Percentiles rank a stretch among this genome's conserved stretches.
Evolutionary conservation across 2,888 invertebrate genomes (phyloP).

Genomic region (Pseudoips prasinana): DNA sequence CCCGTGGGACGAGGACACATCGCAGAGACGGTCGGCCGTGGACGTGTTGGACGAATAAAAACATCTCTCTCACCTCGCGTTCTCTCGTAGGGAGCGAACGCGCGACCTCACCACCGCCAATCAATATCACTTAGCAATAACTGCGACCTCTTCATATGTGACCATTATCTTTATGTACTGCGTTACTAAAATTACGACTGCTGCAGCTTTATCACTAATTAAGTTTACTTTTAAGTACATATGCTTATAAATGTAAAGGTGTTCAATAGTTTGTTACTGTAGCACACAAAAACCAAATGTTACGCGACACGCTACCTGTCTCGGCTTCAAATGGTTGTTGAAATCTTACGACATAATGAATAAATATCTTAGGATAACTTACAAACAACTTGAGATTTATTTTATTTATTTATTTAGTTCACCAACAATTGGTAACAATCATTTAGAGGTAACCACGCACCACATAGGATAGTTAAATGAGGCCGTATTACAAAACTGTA

Average conservation of each 20-base stretch:
- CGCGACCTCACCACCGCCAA: constrained; percentile 54
- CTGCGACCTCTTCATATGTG: constrained; percentile 55
- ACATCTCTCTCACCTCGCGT: constrained; percentile 66
- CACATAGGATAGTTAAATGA: too few relatives aligned
- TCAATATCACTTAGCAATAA: constrained; percentile 76
- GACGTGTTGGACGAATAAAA: constrained; percentile 79
- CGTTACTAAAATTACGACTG: constrained; percentile 44
- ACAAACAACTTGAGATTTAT: too few relatives aligned
- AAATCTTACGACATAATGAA: too few relatives aligned
- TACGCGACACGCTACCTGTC: too few relatives aligned
- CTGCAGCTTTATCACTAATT: constrained; percentile 35
- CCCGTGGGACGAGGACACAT: constrained; percentile 76
- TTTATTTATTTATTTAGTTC: too few relatives aligned
- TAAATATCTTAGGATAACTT: too few relatives aligned
- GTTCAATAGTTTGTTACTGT: too few relatives aligned
- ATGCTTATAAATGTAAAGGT: constrained; percentile 13
- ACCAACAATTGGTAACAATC: too few relatives aligned
- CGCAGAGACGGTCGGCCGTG: constrained; percentile 62
- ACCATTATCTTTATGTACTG: constrained; percentile 57
- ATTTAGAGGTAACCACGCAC: too few relatives aligned
- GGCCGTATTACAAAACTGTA: too few relatives aligned
- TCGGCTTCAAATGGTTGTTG: too few relatives aligned
- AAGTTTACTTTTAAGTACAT: constrained; percentile 27
- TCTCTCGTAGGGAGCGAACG: constrained; percentile 38
- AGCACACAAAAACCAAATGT: too few relatives aligned